These are phyloP conservation scores for Pandion haliaetus DNA, from an alignment of 2,113 vertebrate species.

Conservation along the genomic window DNA sequence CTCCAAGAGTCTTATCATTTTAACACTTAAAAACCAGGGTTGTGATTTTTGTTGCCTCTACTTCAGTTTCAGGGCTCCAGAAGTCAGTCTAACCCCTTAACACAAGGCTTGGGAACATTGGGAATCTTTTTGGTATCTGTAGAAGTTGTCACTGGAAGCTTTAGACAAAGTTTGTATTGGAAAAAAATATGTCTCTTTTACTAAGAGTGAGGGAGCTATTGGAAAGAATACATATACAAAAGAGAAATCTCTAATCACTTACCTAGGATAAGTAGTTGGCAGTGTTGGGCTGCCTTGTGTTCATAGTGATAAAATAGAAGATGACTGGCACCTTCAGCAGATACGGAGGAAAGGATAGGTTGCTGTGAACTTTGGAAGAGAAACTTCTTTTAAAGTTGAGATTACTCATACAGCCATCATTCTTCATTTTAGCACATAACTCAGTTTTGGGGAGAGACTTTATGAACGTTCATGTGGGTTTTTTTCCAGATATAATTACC, in stretches of 20 bases:
- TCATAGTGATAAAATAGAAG: background rate
- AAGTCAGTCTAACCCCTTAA: background rate
- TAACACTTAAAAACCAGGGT: background rate
- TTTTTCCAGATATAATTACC: background rate
- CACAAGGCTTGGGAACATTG: background rate
- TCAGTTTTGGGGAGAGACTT: background rate
- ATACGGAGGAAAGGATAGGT: background rate
- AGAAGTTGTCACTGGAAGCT: background rate
- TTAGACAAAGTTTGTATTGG: background rate
- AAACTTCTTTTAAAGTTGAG: background rate
- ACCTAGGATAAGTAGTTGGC: background rate
- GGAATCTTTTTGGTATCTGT: background rate
- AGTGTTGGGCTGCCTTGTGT: background rate
- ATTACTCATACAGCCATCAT: background rate
- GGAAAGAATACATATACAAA: background rate
- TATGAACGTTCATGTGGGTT: background rate
- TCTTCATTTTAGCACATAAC: background rate
- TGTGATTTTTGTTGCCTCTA: background rate
- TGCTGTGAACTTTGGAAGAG: background rate
- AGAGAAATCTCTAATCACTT: background rate
- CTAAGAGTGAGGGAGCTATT: background rate
- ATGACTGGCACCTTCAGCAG: background rate
- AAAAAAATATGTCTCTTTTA: background rate
- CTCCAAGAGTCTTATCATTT: background rate
- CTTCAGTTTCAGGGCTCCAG: background rate